phyloP scores from a whole-genome alignment of 2,888 invertebrate species.

The Escarpia spicata region DNA sequence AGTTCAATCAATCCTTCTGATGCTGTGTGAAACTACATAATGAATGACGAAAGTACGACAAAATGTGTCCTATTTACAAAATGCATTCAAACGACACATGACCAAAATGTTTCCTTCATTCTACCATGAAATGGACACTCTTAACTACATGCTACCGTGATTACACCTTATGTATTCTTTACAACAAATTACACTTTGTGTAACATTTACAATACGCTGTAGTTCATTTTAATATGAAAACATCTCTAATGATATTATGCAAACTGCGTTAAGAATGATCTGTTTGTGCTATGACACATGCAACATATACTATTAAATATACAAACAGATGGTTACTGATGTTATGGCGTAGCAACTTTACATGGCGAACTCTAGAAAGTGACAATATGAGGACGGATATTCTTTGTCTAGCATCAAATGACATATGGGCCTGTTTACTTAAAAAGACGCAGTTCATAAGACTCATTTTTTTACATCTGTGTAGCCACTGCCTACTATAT shows the following conservation, averaged over 20 bases:
- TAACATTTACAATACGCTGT: not conserved
- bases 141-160: not conserved
- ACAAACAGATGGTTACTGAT: not conserved
- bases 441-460: not conserved
- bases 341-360: not conserved
- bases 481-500: not conserved
- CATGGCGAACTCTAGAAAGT: not conserved
- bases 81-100: not conserved
- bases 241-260: conserved; percentile 6
- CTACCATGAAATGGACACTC: not conserved
- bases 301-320: not conserved
- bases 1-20: not conserved
- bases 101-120: not conserved
- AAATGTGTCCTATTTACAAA: conserved; percentile 13
- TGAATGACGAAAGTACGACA: not conserved
- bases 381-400: not conserved
- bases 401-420: not conserved
- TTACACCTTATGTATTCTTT: not conserved
- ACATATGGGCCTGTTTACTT: not conserved
- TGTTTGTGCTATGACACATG: not conserved
- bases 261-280: not conserved
- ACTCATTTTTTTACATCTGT: not conserved
- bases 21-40: not conserved
- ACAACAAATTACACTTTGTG: not conserved
- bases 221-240: not conserved